Percentiles rank a stretch among this genome's conserved stretches.
Conservation (phyloP, 2,797 vertebrate species). For the Melanotaenia pygmaea region DNA sequence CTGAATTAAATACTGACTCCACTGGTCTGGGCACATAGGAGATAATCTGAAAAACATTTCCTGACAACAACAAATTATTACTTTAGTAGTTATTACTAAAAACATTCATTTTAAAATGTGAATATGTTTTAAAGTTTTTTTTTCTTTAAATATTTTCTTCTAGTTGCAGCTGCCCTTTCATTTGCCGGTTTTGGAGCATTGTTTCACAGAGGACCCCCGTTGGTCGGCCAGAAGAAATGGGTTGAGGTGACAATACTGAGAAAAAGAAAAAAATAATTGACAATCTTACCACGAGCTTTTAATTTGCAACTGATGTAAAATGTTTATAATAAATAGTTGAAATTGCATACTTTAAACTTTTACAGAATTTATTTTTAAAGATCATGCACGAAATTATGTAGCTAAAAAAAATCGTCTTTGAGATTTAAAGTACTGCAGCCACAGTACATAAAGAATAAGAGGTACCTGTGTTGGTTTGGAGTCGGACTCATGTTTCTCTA, state of each 20-base stretch:
- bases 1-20: not conserved
- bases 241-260: conserved; percentile 76
- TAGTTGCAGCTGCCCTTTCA: conserved; percentile 24
- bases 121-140: not conserved
- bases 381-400: not conserved
- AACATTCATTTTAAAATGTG: not conserved
- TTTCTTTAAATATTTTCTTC: not conserved
- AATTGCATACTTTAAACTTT: not conserved
- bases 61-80: not conserved
- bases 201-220: conserved; percentile 67
- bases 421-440: not conserved
- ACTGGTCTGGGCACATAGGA: not conserved
- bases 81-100: not conserved
- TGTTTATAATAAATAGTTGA: not conserved
- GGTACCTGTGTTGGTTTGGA: conserved; percentile 64
- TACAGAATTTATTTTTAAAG: not conserved
- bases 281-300: not conserved
- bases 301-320: not conserved
- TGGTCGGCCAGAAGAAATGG: conserved; percentile 79
- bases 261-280: not conserved
- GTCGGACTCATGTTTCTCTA: conserved; percentile 46
- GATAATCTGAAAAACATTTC: not conserved
- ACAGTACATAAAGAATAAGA: not conserved
- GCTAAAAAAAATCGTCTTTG: not conserved
- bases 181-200: conserved; percentile 72